Base-by-base conservation (phyloP, 2,888 invertebrate species). In the Phoronis australis region DNA sequence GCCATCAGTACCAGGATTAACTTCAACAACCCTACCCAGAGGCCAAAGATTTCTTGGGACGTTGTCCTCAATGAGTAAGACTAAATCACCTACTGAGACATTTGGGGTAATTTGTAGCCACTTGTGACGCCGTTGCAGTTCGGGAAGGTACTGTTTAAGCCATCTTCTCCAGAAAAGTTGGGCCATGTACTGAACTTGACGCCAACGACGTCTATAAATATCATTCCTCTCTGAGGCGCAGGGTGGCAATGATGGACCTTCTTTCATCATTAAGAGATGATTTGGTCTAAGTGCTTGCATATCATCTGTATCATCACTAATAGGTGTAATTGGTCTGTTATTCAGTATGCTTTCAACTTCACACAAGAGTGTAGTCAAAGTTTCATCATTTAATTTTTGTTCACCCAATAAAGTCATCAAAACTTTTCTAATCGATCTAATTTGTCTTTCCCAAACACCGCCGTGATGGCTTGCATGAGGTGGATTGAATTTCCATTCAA, bases 241-340 rank as follows among this genome's bases (percentile, higher is more conserved):
- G 4, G 21, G 35, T 3, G 47, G 47, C 4, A 41, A 18, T 9
- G 23, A 9, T 4, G 37, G n/a, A 15, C 20, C 15, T 6, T 9
- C 20, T 6, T 37, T 15, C 18, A 25, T 15, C 18, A 69, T 65
- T 4, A 69, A 47, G 46, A 69, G 65, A 53, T 70, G 68, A 6
- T 57, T 61, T 3, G 69, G 67, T 0, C 66, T 66, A 1, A 69
- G 46, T 1, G 45, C 24, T 15, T 20, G 15, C n/a, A 24, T 15
- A 45, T 45, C 45, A 15, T 21, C 12, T 5, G 18, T 42, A 47
- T 55, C 50, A n/a, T 46, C 23, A 3, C 42, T 31, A 6, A 55
- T 42, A 6, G 44, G 25, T 3, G 41, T 39, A 3, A 47, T 26
- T 6, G 47, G 47, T 22, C 47, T 21, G 3, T 22, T 21, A 37